Base-by-base conservation (phyloP, 2,888 invertebrate genomes). In the Drosophila anomelani region DNA sequence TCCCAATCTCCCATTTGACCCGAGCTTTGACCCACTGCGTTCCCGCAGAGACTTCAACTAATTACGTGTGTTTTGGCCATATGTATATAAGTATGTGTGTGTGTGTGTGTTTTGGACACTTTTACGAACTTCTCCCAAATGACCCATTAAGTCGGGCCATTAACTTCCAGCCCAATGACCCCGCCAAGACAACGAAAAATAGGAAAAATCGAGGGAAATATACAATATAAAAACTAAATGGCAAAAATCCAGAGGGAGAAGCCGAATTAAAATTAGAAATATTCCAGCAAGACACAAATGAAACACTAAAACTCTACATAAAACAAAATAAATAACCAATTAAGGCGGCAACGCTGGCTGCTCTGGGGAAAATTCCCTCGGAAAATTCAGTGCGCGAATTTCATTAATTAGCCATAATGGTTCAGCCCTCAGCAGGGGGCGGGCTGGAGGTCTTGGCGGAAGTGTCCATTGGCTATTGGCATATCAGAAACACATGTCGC, bases 321-420 rank as follows among this genome's bases (percentile, higher is more conserved):
- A 85, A 85, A 82, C 68, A 75, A 80, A 77, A 87, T 85, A 85
- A 84, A 84, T 87, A 84, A 79, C 67, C 88, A 84, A 84, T 84
- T 84, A 85, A 79, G 68, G 57, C 32, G 49, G 64, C 56, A 58
- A 55, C 70, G 5, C 51, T 20, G 29, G 47, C 29, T 51, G 15
- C 26, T 6, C 4, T 41, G 13, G 29, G 51, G 63, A 69, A 81
- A 69, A 75, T 57, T 68, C 68, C 64, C 57, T 57, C 43, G 69
- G 67, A 66, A 88, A 85, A 89, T 88, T 84, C 88, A 77, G 84
- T 85, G 88, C 66, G 81, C 70, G 81, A 89, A 83, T 77, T 85
- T 84, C 88, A 85, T 89, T 89, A 85, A 85, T 85, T 85, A 89
- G 84, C 60, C 75, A 75, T 88, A 88, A 85, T 83, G 81, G 71